Conservation (phyloP, 2,888 invertebrate species). For the Keiferia lycopersicella region DNA sequence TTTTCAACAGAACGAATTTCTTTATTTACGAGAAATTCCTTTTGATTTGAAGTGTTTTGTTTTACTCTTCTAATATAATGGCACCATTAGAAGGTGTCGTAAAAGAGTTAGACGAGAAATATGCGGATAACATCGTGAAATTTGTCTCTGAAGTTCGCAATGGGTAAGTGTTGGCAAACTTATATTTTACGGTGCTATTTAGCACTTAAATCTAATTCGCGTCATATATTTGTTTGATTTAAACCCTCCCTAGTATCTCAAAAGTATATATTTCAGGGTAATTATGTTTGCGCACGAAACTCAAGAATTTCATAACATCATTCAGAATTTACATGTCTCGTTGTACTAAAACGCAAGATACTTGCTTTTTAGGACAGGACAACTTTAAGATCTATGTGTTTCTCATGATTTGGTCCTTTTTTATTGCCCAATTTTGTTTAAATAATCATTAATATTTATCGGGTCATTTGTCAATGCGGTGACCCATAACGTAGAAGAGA, state of each 20-base stretch:
- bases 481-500: too few species aligned
- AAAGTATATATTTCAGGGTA: too few species aligned
- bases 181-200: neutral
- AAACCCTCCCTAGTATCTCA: too few species aligned
- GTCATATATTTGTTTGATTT: neutral
- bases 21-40: neutral
- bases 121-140: slow-evolving; percentile 55
- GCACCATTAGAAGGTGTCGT: slow-evolving; percentile 42
- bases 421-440: neutral
- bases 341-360: too few species aligned
- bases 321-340: too few species aligned
- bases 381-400: too few species aligned
- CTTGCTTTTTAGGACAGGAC: too few species aligned
- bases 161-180: slow-evolving; percentile 52
- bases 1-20: neutral
- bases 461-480: too few species aligned
- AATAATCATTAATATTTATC: neutral
- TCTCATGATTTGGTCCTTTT: too few species aligned
- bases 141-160: slow-evolving; percentile 59
- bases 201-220: neutral
- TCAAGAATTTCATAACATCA: too few species aligned
- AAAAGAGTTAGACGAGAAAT: slow-evolving; percentile 58
- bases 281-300: too few species aligned
- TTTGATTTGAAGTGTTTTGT: neutral
- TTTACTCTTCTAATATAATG: slow-evolving; percentile 37